These are phyloP conservation scores for Steatornis caripensis DNA, from an alignment of 2,113 vertebrate species.

Conservation along the genomic window DNA sequence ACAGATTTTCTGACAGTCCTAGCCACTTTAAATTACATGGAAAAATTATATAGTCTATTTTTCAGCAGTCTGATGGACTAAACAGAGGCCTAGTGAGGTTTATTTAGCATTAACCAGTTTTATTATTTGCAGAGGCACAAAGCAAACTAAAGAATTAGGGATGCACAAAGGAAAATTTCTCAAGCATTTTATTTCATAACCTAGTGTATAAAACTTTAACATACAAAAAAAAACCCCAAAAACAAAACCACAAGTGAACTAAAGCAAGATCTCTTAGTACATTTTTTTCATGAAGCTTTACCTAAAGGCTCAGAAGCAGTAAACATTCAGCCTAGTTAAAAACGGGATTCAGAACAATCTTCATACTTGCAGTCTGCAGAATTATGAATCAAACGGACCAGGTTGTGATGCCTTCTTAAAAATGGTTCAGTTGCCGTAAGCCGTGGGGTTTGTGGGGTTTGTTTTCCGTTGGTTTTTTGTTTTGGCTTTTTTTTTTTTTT, in stretches of 20 bases:
- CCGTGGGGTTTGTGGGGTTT: not conserved
- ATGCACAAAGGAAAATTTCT: not conserved
- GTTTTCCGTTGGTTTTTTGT: not conserved
- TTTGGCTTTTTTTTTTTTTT: not conserved
- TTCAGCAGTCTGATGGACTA: not conserved
- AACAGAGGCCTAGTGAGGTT: not conserved
- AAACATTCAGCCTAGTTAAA: constrained; percentile 22
- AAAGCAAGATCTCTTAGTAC: not conserved
- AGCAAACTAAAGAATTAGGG: not conserved
- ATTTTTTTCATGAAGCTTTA: constrained; percentile 2
- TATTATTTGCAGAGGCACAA: not conserved
- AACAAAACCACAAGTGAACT: not conserved
- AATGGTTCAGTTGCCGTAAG: not conserved
- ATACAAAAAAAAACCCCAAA: constrained; percentile 14
- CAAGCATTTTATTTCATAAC: constrained; percentile 54
- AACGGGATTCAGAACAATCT: not conserved
- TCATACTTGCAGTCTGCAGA: not conserved
- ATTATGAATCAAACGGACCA: not conserved
- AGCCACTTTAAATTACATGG: not conserved
- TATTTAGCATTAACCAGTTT: not conserved
- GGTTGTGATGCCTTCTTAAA: not conserved
- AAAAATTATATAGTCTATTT: not conserved
- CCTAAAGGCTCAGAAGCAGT: constrained; percentile 54
- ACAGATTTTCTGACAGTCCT: not conserved
- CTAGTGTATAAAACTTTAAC: constrained; percentile 49